Evolutionary conservation across 2,797 vertebrate species (phyloP), one percentile per base, ranked within the genome.

Genomic region (Neomorphus geoffroyi): DNA sequence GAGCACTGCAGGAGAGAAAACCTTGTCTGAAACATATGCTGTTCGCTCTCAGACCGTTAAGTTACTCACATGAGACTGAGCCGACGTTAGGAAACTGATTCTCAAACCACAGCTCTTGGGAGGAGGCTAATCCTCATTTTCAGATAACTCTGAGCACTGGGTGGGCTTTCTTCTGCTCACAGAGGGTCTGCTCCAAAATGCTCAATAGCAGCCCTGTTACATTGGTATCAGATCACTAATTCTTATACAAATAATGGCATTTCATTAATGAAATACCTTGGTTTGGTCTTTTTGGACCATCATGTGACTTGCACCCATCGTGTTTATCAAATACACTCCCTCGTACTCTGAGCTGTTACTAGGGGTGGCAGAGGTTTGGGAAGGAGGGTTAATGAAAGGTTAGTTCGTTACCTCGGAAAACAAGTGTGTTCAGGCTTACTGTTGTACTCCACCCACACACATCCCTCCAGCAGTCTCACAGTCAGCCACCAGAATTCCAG

Each of bases 341-440:
- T 92, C 13, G 2, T 8, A 2, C 37, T 67, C 43, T 28, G 48
- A 80, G 60, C 53, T 94, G 50, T 83, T 57, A 14, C 18, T 57
- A 21, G 0, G 2, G 39, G 87, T 28, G n/a, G 24, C 62, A 66
- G 48, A 67, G 41, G 14, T 54, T 27, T 46, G 74, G 65, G 53
- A 66, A 86, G 78, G 57, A 86, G 66, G 50, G 33, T 61, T 89
- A 77, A 86, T 92, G 78, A 84, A 22, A 51, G 80, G 71, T 72
- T 90, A 51, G 32, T 21, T 83, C 2, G 1, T 60, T 72, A 43
- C 24, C 57, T 24, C 7, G 73, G 35, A 75, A 66, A 74, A 21
- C 58, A 12, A 30, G 77, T 24, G 65, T 18, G 65, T 53, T 78
- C 22, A 30, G 37, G 26, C 6, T 75, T 26, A 21, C 32, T 92